Evolutionary conservation across 2,888 invertebrate species (phyloP).

Genomic region (Pharmacophagus antenor): DNA sequence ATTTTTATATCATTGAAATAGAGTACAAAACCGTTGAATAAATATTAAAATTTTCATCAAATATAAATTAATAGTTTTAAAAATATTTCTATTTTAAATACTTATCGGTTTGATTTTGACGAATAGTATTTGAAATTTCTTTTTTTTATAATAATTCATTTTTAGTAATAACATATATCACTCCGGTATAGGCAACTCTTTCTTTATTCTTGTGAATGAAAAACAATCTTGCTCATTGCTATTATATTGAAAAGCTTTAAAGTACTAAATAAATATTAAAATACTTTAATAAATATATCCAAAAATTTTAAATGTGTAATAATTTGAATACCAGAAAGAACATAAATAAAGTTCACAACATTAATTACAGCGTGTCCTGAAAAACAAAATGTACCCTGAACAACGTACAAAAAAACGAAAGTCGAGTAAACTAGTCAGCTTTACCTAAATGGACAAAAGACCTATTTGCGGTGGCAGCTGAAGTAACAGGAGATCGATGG

Average conservation of each 20-base stretch:
- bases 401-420: constrained; percentile 16
- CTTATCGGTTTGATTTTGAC: constrained; percentile 22
- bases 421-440: constrained; percentile 33
- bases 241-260: too few relatives aligned
- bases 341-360: not conserved
- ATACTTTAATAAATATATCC: too few relatives aligned
- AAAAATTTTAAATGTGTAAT: too few relatives aligned
- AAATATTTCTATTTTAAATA: constrained; percentile 22
- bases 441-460: constrained; percentile 41
- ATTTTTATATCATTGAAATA: constrained; percentile 22
- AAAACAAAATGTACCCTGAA: not conserved
- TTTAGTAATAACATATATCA: too few relatives aligned
- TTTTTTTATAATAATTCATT: constrained; percentile 4
- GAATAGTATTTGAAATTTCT: constrained; percentile 9
- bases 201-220: too few relatives aligned
- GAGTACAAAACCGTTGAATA: constrained; percentile 11
- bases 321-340: too few relatives aligned
- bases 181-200: too few relatives aligned
- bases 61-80: constrained; percentile 20
- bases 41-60: constrained; percentile 17
- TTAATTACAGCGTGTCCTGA: not conserved
- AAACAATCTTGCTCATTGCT: too few relatives aligned
- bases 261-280: too few relatives aligned
- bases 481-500: constrained; percentile 40
- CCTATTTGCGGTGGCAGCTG: constrained; percentile 39